A percentile compares a stretch with the other conserved stretches of the same genome.
Conservation (phyloP, 2,113 vertebrate species). For the Campylomormyrus numenius region DNA sequence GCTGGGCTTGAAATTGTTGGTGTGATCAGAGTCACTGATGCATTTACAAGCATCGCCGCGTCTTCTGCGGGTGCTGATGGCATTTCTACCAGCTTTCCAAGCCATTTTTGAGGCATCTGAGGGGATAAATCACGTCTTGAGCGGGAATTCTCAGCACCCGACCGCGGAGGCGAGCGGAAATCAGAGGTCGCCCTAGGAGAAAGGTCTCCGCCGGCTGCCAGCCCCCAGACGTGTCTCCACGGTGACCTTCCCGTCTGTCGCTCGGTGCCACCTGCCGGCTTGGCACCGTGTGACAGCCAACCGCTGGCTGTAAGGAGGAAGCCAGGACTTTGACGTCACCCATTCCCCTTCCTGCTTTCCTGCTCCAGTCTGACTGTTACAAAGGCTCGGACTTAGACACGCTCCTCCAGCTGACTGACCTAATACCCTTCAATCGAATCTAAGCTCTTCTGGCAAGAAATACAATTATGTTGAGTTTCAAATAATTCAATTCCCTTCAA, state of each 20-base stretch:
- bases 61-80: background rate
- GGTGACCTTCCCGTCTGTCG: background rate
- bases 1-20: background rate
- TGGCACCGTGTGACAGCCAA: background rate
- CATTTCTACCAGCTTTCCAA: background rate
- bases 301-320: background rate
- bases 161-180: background rate
- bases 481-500: background rate
- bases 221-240: background rate
- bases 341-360: background rate
- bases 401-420: background rate
- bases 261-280: background rate
- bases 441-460: background rate
- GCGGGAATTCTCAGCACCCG: background rate
- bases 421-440: background rate
- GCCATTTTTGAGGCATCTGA: background rate
- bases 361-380: background rate
- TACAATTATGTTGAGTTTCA: conserved; percentile 4
- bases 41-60: background rate
- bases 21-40: background rate
- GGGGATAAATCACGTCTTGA: background rate
- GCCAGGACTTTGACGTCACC: background rate
- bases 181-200: background rate
- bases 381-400: background rate
- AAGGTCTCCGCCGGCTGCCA: background rate